A percentile compares a stretch with the other conserved stretches of the same genome.
These are phyloP conservation scores for Rousettus madagascariensis DNA, from an alignment of 2,797 vertebrate species.

Conservation along the genomic window DNA sequence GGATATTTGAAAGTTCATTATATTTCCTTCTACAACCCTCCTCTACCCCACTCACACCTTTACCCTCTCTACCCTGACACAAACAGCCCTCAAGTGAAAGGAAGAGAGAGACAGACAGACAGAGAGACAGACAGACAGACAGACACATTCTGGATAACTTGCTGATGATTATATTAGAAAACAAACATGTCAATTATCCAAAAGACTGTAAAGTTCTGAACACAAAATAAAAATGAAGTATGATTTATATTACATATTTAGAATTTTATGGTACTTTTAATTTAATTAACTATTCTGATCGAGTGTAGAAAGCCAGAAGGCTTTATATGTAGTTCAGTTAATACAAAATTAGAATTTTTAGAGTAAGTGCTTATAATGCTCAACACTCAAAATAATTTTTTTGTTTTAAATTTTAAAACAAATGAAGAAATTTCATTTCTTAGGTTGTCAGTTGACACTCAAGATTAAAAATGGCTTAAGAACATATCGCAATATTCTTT, in stretches of 20 bases:
- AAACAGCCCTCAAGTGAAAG: background rate
- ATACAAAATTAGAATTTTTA: background rate
- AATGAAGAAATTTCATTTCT: conserved; percentile 43
- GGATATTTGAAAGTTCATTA: background rate
- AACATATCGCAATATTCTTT: conserved; percentile 33
- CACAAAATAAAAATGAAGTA: conserved; percentile 7
- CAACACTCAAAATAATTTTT: background rate
- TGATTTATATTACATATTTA: background rate
- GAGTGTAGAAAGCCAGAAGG: background rate
- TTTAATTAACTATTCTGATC: conserved; percentile 23
- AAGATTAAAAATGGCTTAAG: conserved; percentile 48
- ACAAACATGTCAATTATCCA: conserved; percentile 36
- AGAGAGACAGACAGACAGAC: background rate
- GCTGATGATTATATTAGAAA: background rate
- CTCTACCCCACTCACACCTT: background rate
- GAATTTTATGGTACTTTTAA: background rate
- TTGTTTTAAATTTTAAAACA: background rate
- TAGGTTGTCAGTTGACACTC: background rate
- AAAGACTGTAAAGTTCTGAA: conserved; percentile 50
- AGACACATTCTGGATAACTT: background rate
- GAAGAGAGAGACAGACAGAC: background rate
- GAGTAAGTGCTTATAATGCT: background rate
- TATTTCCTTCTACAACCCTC: background rate
- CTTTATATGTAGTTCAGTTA: background rate
- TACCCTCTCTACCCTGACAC: too few relatives aligned